Base-by-base conservation (phyloP, 2,797 vertebrate genomes). In the Platyrinchus mystaceus region DNA sequence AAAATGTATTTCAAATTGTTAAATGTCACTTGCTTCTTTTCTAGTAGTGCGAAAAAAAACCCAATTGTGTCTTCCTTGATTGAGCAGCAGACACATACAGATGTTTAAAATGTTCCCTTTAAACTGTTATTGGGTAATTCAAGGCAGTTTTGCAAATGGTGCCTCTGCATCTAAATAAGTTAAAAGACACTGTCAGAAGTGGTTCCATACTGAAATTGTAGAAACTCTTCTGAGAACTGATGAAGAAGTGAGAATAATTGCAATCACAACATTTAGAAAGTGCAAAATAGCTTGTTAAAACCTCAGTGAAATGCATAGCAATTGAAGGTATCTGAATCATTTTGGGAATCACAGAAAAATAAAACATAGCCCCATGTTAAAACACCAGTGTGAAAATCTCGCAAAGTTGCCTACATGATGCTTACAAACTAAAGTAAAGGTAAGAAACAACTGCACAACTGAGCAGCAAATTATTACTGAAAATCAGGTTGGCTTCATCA, bases 211-310 rank as follows among this genome's bases (percentile, higher is more conserved):
- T 89, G 49, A 95, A 96, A 93, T 91, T 37, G 70, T 91, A 95
- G 95, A 97, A 83, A 71, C 14, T 23, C 62, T 80, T 95, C 68
- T 84, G 85, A 95, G 89, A 84, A 62, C 60, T 88, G 75, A 87
- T 89, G 94, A 96, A 91, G 89, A 77, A 95, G 90, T 96, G 95
- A 96, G 78, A 94, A 94, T 94, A 97, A 96, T 95, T 97, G 94
- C 81, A 96, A 93, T 96, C 95, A 97, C 89, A 97, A 96, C 90
- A 95, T 96, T 96, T 95, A 84, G 91, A 83, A 97, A 71, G 78
- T 96, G 93, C 71, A 93, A 96, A 97, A 92, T 90, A 59, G 76
- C 93, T 96, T 92, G 85, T 94, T 96, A 92, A 93, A 95, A 75
- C 49, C 41, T 94, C 79, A 64, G 0, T 90, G 79, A 77, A 93